Conservation (phyloP, 92 coral and sea anemone species). For the Bergia puertoricense region DNA sequence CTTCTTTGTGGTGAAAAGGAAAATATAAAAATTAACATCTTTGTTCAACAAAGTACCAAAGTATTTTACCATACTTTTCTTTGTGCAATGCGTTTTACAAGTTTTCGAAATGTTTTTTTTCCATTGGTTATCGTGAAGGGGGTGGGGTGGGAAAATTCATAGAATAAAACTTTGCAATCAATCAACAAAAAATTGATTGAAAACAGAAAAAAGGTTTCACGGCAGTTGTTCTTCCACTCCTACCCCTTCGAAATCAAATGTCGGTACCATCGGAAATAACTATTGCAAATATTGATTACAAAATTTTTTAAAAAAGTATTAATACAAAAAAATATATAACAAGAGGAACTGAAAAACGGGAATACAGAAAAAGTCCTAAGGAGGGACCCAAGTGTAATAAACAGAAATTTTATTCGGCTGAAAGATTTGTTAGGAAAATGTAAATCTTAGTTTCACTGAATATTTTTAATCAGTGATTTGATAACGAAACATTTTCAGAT, state of each 20-base stretch:
- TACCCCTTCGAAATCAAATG: neutral
- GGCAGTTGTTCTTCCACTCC: neutral
- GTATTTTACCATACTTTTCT: neutral
- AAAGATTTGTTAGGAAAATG: no score
- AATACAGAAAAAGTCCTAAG: no score
- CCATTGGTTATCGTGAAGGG: neutral
- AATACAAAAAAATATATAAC: no score
- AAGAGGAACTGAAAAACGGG: neutral
- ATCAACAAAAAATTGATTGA: no score
- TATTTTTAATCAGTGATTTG: no score
- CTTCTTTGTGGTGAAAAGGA: no score
- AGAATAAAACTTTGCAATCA: neutral
- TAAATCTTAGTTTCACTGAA: no score
- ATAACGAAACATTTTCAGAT: no score
- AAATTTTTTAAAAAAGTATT: no score
- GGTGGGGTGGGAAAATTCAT: neutral
- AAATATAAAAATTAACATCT: no score
- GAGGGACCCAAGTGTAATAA: neutral
- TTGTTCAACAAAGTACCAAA: neutral
- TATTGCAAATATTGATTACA: neutral
- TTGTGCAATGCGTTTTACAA: neutral
- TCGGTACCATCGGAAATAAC: neutral
- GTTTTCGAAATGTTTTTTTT: neutral
- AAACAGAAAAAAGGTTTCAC: neutral
- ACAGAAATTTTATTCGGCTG: no score